Evolutionary conservation across 1,140 invertebrate species (phyloP), one percentile per base, ranked within the genome.

Genomic region (Drosophila simulans): DNA sequence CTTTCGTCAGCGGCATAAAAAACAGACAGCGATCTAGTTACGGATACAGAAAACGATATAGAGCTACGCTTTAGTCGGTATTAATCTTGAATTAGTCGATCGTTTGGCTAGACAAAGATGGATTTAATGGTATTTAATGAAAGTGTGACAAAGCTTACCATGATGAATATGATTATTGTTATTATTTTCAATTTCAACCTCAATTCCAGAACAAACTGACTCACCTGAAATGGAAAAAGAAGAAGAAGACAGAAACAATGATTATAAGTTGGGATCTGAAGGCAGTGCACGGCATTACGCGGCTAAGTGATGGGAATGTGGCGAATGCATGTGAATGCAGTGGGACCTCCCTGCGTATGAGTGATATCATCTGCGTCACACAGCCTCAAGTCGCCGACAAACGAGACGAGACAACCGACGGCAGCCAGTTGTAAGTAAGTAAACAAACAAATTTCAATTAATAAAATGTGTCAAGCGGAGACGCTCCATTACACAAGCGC

Each of bases 181-280:
- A 92, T 92, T 92, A 92, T 92, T 92, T 92, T 92, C 91, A 91
- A 92, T 92, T 92, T 92, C 91, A 92, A 92, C 91, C 91, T 92
- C 91, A 91, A 91, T 91, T 92, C 91, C 91, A 90, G 91, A 92
- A 92, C 91, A 92, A 92, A 91, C 91, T 91, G 91, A 92, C 91
- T 92, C 91, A 92, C 91, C 91, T 92, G 80, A 64, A 92, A 92
- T 53, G 79, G 83, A 64, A 77, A 71, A 81, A 54, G 20, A 22
- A 22, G 20, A 71, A 80, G 13, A 78, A 35, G 20, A 76, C 12
- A 65, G 43, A 71, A 73, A 57, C 65, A 81, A 37, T 48, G 64
- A 70, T 71, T 71, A 71, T 57, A 71, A 57, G 43, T 57, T 27
- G 35, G 51, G 27, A 48, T 70, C 55, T 15, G 35, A 42, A 27